Percentiles rank a stretch among this genome's conserved stretches.
Evolutionary conservation across 2,113 vertebrate species (phyloP).

Genomic region (Pimephales promelas): DNA sequence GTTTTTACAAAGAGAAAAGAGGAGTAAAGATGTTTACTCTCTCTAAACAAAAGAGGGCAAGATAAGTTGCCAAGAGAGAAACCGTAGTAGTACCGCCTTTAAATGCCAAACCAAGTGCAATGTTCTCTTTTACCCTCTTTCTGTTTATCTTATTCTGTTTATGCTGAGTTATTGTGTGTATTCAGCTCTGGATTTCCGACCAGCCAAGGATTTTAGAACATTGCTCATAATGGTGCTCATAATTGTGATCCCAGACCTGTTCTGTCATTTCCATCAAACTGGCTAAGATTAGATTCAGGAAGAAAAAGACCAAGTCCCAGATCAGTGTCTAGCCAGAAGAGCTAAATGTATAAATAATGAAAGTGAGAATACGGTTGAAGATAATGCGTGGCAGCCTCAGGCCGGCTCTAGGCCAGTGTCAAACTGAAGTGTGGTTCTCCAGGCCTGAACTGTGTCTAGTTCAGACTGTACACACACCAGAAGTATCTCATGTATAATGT

Average conservation of each 20-base stretch:
- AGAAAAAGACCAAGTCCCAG: slow-evolving; percentile 5
- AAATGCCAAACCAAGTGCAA: neutral
- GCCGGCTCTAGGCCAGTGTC: slow-evolving; percentile 58
- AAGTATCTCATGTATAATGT: slow-evolving; percentile 46
- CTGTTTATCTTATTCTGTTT: neutral
- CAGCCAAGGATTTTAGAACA: neutral
- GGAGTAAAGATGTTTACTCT: slow-evolving; percentile 16
- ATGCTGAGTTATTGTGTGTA: neutral
- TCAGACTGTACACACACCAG: slow-evolving; percentile 3
- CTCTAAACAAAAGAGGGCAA: neutral
- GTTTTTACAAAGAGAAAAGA: neutral
- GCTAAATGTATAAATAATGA: slow-evolving; percentile 48
- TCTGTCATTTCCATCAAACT: neutral
- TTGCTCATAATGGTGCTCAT: neutral
- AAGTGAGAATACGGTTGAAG: slow-evolving; percentile 29
- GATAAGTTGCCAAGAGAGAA: slow-evolving; percentile 10
- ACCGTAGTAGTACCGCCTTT: neutral
- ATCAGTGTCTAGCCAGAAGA: slow-evolving; percentile 15
- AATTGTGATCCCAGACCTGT: slow-evolving; percentile 26
- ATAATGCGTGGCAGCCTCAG: slow-evolving; percentile 49
- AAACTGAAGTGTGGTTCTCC: slow-evolving; percentile 46
- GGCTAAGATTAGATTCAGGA: neutral
- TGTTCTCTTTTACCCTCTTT: neutral
- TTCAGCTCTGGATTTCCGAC: neutral
- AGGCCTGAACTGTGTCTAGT: slow-evolving; percentile 23